Percentiles rank a stretch among this genome's conserved stretches.
Conservation (phyloP, 2,113 vertebrate species). For the Sinocyclocheilus rhinocerous region DNA sequence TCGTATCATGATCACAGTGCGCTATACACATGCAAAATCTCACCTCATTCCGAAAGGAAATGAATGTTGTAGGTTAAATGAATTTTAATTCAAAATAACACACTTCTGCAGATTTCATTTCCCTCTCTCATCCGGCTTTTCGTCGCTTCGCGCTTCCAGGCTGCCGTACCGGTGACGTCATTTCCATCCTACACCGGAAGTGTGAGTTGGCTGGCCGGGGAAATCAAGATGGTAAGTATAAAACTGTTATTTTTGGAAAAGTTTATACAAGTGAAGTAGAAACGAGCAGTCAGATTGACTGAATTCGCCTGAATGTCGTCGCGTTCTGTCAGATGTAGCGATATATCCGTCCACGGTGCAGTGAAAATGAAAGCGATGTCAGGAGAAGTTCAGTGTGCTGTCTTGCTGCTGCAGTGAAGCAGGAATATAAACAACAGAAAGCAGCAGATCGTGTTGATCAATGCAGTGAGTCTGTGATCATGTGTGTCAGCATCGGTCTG, state of each 20-base stretch:
- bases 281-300: background rate
- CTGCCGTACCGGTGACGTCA: slow-evolving; percentile 41
- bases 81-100: background rate
- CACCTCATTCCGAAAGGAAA: slow-evolving; percentile 29
- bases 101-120: background rate
- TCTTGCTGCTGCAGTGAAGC: too few species aligned
- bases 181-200: slow-evolving; percentile 60
- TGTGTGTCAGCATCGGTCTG: background rate
- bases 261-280: background rate
- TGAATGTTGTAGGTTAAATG: background rate
- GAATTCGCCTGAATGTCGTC: too few species aligned
- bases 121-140: background rate
- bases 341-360: too few species aligned
- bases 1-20: background rate
- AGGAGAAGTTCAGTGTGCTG: background rate
- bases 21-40: background rate
- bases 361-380: background rate
- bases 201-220: slow-evolving; percentile 63
- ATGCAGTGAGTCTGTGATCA: too few species aligned
- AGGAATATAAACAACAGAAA: background rate
- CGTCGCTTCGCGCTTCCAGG: background rate
- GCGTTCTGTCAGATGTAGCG: background rate
- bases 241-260: background rate
- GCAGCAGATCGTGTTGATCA: background rate
- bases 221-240: slow-evolving; percentile 58